Evolutionary conservation across 2,113 vertebrate genomes (phyloP).

Genomic region (Orcinus orca): DNA sequence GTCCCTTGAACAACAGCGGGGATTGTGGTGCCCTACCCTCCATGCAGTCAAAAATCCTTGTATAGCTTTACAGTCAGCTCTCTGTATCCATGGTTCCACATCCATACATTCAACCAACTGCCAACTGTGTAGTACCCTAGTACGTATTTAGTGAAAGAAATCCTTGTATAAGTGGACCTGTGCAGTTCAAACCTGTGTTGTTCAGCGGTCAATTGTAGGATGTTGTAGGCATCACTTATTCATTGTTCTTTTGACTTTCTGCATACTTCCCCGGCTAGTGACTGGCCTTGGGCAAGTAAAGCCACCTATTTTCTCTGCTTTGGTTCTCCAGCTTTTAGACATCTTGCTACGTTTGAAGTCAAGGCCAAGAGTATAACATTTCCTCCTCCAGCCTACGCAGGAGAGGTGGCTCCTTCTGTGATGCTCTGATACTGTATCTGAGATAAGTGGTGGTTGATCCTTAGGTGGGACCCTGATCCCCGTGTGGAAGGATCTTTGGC

Average conservation of each 20-base stretch:
- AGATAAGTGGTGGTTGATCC: too few relatives aligned
- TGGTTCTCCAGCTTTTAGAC: background rate
- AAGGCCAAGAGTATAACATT: background rate
- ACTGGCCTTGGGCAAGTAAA: background rate
- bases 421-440: background rate
- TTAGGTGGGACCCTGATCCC: background rate
- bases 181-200: background rate
- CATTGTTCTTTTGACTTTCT: background rate
- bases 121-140: background rate
- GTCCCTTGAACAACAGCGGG: background rate
- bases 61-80: background rate
- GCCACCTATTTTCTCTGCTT: background rate
- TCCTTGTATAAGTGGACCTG: background rate
- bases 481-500: background rate
- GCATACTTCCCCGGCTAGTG: background rate
- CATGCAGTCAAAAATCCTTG: background rate
- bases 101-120: background rate
- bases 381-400: background rate
- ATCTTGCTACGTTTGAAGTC: background rate
- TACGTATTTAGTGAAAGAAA: background rate
- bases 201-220: background rate
- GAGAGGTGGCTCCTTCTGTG: background rate
- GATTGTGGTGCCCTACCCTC: background rate
- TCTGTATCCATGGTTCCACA: background rate
- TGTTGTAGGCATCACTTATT: background rate